phyloP scores from a whole-genome alignment of 2,797 vertebrate species.

The Microctenopoma stevenorrisi region DNA sequence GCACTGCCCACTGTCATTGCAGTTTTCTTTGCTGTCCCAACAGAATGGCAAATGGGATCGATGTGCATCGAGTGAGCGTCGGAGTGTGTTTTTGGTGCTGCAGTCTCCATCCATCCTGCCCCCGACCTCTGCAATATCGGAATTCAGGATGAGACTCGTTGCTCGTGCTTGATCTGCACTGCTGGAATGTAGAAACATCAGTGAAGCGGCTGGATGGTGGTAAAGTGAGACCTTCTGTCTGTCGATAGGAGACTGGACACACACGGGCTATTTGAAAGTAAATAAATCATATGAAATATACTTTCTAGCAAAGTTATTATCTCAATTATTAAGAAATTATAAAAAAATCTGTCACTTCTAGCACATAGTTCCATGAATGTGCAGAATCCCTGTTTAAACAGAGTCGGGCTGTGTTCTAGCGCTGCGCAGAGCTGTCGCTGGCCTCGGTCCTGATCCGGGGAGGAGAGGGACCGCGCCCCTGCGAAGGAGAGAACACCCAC shows the following conservation, averaged over 20 bases:
- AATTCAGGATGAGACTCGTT: constrained; percentile 69
- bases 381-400: no score
- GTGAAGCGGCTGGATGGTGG: background rate
- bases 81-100: constrained; percentile 59
- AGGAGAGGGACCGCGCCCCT: constrained; percentile 54
- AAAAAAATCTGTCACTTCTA: background rate
- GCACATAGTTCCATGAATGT: background rate
- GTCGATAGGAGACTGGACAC: background rate
- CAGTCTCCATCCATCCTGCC: constrained; percentile 61
- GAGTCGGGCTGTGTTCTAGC: background rate
- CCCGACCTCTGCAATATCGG: constrained; percentile 71
- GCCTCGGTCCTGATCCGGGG: constrained; percentile 60
- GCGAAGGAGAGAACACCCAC: constrained; percentile 19
- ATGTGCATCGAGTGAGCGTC: constrained; percentile 53
- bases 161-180: constrained; percentile 3
- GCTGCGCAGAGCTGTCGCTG: constrained; percentile 45
- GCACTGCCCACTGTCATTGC: constrained; percentile 59
- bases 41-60: constrained; percentile 64
- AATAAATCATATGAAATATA: background rate
- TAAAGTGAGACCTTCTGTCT: background rate
- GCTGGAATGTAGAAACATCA: background rate
- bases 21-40: constrained; percentile 70
- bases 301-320: background rate
- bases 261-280: background rate
- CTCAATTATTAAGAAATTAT: background rate